Percentiles rank a stretch among this genome's conserved stretches.
Conservation (phyloP, 2,113 vertebrate genomes). For the Drymodes brunneopygia region DNA sequence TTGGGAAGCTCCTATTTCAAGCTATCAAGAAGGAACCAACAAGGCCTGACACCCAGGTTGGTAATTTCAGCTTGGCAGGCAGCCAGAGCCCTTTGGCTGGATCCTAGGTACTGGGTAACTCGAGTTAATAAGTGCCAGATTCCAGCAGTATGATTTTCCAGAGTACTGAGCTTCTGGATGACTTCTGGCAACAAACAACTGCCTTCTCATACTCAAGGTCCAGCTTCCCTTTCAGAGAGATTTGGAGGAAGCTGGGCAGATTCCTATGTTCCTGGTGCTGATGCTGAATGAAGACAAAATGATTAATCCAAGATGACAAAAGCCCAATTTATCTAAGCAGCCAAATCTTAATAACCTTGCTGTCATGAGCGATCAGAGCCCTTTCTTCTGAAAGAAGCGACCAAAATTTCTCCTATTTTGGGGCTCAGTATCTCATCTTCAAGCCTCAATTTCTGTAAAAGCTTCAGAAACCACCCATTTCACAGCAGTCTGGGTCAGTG, state of each 20-base stretch:
- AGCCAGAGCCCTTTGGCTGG: constrained; percentile 27
- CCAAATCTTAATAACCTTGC: neutral
- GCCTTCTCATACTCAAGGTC: neutral
- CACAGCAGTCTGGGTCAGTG: neutral
- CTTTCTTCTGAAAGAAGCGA: neutral
- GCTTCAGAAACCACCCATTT: neutral
- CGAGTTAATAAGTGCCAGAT: constrained; percentile 55
- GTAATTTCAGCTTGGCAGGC: constrained; percentile 28
- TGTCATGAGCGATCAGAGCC: neutral
- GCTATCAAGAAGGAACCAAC: neutral
- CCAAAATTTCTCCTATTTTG: neutral
- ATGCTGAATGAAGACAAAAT: neutral
- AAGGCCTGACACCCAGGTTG: constrained; percentile 14
- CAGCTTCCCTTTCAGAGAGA: neutral
- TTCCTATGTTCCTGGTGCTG: neutral
- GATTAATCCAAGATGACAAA: neutral
- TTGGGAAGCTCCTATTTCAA: constrained; percentile 26
- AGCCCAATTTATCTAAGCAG: neutral
- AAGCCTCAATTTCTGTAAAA: neutral
- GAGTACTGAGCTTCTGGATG: neutral
- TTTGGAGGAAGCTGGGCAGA: neutral
- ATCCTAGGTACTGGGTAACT: constrained; percentile 25
- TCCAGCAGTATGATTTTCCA: neutral
- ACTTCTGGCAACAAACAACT: neutral
- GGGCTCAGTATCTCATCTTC: neutral